A percentile compares a stretch with the other conserved stretches of the same genome.
These are phyloP conservation scores for Parauchenoglanis ngamensis DNA, from an alignment of 2,797 vertebrate species.

Conservation along the genomic window DNA sequence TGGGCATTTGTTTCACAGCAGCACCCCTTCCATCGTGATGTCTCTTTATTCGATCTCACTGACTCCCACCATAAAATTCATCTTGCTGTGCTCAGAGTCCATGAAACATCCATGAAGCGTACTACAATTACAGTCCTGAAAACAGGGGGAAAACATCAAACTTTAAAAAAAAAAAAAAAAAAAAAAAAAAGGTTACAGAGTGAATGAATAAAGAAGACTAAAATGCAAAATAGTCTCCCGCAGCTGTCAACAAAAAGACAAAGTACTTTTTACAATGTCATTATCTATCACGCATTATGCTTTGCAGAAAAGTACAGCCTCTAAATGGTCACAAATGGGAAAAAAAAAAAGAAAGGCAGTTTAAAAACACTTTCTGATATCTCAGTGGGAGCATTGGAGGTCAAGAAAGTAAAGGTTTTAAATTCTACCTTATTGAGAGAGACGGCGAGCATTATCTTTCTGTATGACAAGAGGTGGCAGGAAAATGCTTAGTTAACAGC, in stretches of 20 bases:
- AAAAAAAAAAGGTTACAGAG: neutral
- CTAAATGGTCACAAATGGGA: neutral
- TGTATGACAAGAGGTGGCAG: slow-evolving; percentile 16
- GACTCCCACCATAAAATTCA: slow-evolving; percentile 19
- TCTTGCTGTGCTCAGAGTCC: slow-evolving; percentile 16
- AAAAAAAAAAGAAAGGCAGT: neutral
- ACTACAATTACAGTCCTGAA: slow-evolving; percentile 10
- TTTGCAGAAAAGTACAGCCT: neutral
- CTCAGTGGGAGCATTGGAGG: slow-evolving; percentile 16
- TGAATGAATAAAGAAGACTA: neutral
- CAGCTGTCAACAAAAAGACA: slow-evolving; percentile 7
- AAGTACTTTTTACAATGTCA: slow-evolving; percentile 2
- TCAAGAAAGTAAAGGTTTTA: slow-evolving; percentile 36
- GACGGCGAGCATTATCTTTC: slow-evolving; percentile 18
- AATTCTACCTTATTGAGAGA: slow-evolving; percentile 20
- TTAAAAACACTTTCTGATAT: neutral
- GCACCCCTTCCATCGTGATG: neutral
- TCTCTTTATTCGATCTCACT: slow-evolving; percentile 23
- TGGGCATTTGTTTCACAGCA: slow-evolving; percentile 29
- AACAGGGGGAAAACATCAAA: neutral
- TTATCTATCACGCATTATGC: slow-evolving; percentile 5
- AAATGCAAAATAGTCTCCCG: slow-evolving; percentile 20
- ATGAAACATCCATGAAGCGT: slow-evolving; percentile 30
- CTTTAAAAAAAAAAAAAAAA: slow-evolving; percentile 9
- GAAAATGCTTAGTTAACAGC: slow-evolving; percentile 34